Evolutionary conservation across 2,113 vertebrate genomes (phyloP).

Genomic region (Thymallus thymallus): DNA sequence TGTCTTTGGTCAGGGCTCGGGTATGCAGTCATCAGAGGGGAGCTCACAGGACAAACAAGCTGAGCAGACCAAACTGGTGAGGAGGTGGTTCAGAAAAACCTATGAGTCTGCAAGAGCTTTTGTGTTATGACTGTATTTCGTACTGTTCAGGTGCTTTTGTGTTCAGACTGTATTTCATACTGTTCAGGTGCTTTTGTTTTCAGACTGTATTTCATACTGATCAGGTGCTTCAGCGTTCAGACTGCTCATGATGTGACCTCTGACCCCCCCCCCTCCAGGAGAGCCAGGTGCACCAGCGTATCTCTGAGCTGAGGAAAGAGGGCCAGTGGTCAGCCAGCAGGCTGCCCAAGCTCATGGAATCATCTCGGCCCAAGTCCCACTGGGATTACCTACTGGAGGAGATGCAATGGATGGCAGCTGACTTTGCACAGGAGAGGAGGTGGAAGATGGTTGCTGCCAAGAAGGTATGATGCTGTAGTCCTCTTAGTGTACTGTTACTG

Average conservation of each 20-base stretch:
- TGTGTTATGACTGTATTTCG: too few species aligned
- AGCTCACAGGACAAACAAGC: slow-evolving; percentile 88
- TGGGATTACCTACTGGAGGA: slow-evolving; percentile 98
- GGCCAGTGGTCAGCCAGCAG: slow-evolving; percentile 91
- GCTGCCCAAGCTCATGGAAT: slow-evolving; percentile 91
- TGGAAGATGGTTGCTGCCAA: slow-evolving; percentile 97
- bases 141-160: too few species aligned
- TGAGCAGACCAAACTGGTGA: slow-evolving; percentile 92
- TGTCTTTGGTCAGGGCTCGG: slow-evolving; percentile 76
- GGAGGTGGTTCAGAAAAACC: slow-evolving; percentile 3
- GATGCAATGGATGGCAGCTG: slow-evolving; percentile 99
- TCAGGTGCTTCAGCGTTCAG: too few species aligned
- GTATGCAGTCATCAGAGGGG: slow-evolving; percentile 76
- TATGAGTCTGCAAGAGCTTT: background rate
- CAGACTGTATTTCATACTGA: too few species aligned
- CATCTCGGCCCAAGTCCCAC: slow-evolving; percentile 89
- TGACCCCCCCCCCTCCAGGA: slow-evolving; percentile 66
- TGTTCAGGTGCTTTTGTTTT: too few species aligned
- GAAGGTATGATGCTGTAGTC: slow-evolving; percentile 75
- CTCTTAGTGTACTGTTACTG: background rate
- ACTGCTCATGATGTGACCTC: background rate
- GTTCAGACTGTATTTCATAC: too few species aligned
- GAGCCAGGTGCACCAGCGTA: slow-evolving; percentile 87
- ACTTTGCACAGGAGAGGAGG: slow-evolving; percentile 94
- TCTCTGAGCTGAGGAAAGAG: slow-evolving; percentile 89